phyloP scores from a whole-genome alignment of 2,888 invertebrate genomes.

The Drosophila mercatorum region DNA sequence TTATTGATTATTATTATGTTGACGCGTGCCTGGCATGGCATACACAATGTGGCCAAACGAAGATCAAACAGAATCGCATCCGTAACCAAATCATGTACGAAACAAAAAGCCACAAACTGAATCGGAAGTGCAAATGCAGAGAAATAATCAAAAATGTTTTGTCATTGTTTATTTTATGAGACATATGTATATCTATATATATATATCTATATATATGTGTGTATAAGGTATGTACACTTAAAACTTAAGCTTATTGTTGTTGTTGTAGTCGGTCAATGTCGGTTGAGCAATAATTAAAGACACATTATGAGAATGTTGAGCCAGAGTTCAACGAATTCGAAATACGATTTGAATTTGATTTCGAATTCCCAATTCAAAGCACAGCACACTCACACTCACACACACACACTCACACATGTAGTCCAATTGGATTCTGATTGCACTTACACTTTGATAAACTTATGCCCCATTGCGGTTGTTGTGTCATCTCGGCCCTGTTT shows the following conservation, averaged over 20 bases:
- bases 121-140: slow-evolving; percentile 72
- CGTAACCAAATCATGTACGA: slow-evolving; percentile 53
- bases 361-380: slow-evolving; percentile 40
- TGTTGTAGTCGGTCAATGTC: slow-evolving; percentile 60
- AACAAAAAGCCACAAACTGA: slow-evolving; percentile 34
- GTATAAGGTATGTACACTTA: slow-evolving; percentile 34
- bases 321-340: slow-evolving; percentile 60
- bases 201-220: neutral
- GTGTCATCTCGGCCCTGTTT: slow-evolving; percentile 74
- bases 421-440: slow-evolving; percentile 6
- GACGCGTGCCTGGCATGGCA: slow-evolving; percentile 70
- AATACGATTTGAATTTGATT: slow-evolving; percentile 47
- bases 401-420: slow-evolving; percentile 8
- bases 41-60: slow-evolving; percentile 21
- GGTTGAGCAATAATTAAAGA: slow-evolving; percentile 68
- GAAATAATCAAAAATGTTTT: slow-evolving; percentile 46
- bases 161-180: slow-evolving; percentile 68
- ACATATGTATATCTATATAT: neutral
- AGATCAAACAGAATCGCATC: slow-evolving; percentile 41
- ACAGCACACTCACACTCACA: slow-evolving; percentile 16
- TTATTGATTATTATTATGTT: slow-evolving; percentile 62
- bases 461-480: slow-evolving; percentile 83
- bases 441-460: slow-evolving; percentile 83
- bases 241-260: slow-evolving; percentile 50
- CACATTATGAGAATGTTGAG: slow-evolving; percentile 51